phyloP scores from a whole-genome alignment of 2,113 vertebrate genomes.

The Gambusia holbrooki region DNA sequence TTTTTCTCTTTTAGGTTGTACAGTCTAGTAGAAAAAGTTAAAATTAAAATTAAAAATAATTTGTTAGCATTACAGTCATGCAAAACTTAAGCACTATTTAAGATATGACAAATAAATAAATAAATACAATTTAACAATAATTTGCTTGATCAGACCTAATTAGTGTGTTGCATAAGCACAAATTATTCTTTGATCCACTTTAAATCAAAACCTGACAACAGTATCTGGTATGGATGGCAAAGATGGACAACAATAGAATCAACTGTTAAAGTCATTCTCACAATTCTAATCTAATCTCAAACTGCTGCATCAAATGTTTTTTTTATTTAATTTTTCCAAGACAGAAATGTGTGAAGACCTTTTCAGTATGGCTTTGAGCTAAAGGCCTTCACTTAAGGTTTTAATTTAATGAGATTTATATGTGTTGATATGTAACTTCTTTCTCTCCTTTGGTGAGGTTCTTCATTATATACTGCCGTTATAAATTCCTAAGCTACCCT shows the following conservation, averaged over 20 bases:
- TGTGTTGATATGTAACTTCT: constrained; percentile 22
- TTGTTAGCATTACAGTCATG: too few species aligned
- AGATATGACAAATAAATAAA: too few species aligned
- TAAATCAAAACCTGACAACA: too few species aligned
- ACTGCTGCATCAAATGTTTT: not conserved
- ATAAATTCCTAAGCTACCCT: constrained; percentile 18
- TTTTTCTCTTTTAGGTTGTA: too few species aligned
- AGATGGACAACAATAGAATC: not conserved
- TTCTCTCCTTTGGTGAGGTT: constrained; percentile 26
- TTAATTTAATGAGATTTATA: not conserved
- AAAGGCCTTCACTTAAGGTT: not conserved
- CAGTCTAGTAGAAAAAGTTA: too few species aligned
- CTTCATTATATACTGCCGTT: constrained; percentile 6
- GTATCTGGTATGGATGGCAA: not conserved
- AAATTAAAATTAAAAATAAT: too few species aligned
- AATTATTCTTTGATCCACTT: too few species aligned
- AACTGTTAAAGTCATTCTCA: too few species aligned
- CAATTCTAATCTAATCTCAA: not conserved
- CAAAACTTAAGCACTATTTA: too few species aligned
- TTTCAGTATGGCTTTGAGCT: not conserved
- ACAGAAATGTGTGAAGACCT: not conserved
- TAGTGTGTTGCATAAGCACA: too few species aligned
- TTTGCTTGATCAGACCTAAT: too few species aligned
- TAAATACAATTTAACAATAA: too few species aligned
- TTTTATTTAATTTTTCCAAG: not conserved